Percentiles rank a stretch among this genome's conserved stretches.
These are phyloP conservation scores for Microplitis deprimator DNA, from an alignment of 2,888 invertebrate genomes.

Conservation along the genomic window DNA sequence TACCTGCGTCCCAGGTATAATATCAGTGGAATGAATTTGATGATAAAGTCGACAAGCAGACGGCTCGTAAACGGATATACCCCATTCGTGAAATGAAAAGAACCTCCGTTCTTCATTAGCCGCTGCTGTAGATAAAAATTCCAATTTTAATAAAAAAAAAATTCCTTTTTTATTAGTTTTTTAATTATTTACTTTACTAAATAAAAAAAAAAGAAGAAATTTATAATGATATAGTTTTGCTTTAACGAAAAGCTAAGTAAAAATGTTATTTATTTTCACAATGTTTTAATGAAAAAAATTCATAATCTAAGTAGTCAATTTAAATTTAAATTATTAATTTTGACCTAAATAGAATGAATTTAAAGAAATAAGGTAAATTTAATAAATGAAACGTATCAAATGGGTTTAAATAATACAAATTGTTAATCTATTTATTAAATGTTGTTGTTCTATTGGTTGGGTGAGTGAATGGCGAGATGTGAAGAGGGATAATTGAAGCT, in stretches of 20 bases:
- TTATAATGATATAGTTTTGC: neutral
- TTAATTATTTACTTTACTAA: neutral
- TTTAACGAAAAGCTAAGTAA: neutral
- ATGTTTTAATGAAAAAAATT: neutral
- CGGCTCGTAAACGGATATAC: conserved; percentile 82
- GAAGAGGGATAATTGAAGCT: conserved; percentile 21
- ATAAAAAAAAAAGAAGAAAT: neutral
- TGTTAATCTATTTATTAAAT: conserved; percentile 20
- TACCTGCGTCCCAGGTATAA: conserved; percentile 81
- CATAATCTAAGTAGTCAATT: neutral
- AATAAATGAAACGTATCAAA: conserved; percentile 16
- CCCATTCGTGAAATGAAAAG: conserved; percentile 83
- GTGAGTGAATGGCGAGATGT: neutral
- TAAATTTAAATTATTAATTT: neutral
- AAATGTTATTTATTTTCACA: neutral
- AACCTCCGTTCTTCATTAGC: conserved; percentile 78
- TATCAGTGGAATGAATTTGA: conserved; percentile 80
- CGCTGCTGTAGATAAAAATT: conserved; percentile 69
- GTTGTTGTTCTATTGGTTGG: conserved; percentile 15
- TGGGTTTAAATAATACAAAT: conserved; percentile 6
- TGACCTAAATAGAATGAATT: neutral
- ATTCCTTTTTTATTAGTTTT: neutral
- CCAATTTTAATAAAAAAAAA: conserved; percentile 40
- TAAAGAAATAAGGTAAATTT: neutral
- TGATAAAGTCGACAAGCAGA: conserved; percentile 80